phyloP scores from a whole-genome alignment of 2,113 vertebrate species.

The Oxyruncus cristatus region DNA sequence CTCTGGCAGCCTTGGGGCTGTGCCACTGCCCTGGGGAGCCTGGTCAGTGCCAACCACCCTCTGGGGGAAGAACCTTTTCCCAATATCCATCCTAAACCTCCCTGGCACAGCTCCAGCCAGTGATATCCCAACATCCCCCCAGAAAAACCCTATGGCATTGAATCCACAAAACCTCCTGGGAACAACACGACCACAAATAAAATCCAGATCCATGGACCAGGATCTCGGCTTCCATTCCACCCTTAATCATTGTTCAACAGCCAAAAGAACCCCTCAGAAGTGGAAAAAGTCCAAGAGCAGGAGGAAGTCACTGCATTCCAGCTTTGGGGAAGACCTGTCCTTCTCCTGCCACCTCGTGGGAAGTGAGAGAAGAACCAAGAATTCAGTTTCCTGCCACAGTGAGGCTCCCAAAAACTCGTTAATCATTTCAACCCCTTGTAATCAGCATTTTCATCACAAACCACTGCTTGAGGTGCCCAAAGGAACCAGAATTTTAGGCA shows the following conservation, averaged over 20 bases:
- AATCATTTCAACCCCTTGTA: neutral
- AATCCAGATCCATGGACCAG: neutral
- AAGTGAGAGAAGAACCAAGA: neutral
- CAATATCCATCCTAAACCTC: neutral
- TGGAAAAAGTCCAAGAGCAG: neutral
- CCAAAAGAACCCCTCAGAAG: neutral
- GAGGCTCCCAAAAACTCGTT: accelerated
- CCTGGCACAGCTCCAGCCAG: neutral
- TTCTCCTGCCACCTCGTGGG: constrained; percentile 44
- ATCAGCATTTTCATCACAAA: neutral
- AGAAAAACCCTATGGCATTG: neutral
- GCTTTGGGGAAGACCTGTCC: neutral
- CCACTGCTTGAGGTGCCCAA: accelerated
- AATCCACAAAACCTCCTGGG: neutral
- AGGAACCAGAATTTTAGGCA: neutral
- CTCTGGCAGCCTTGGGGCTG: accelerated
- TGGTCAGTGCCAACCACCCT: neutral
- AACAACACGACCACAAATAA: neutral
- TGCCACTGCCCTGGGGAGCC: neutral
- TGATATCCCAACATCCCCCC: neutral
- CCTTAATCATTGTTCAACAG: neutral
- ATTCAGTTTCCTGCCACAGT: neutral
- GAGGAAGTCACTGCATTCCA: neutral
- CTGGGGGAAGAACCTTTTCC: neutral
- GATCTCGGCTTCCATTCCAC: neutral